Base-by-base conservation (phyloP, 2,888 invertebrate genomes). In the Parascotia fuliginaria region DNA sequence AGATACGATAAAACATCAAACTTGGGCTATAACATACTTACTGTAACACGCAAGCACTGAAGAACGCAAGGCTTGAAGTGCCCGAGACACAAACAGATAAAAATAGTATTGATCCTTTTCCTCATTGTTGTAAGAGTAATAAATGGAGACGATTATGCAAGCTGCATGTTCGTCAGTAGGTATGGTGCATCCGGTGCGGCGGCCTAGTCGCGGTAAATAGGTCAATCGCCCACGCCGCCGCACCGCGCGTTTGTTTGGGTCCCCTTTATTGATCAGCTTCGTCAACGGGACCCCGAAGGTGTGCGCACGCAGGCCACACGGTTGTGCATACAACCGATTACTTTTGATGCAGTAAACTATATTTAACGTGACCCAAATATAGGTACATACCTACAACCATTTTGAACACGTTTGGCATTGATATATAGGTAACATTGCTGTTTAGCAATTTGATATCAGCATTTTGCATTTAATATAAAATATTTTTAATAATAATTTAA, bases 161-260 rank as follows among this genome's bases (percentile, higher is more conserved):
- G 55, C 55, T 67, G 60, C 56, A 68, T 40, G 52, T 60, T 61
- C 50, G 54, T 52, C 56, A 49, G 53, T 62, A 70, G 60, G 50
- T 58, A 57, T 64, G 60, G 64, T 70, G 73, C 70, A 77, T 68
- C 71, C 67, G 70, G 58, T 61, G 66, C 66, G 68, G 72, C 55
- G 71, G 71, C 55, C 54, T 73, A 66, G 61, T 61, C 57, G 61
- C 61, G 61, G 71, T 77, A 84, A 85, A 83, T 90, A 82, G 90
- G 90, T 89, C 89, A 90, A 70, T 83, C 79, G 88, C 85, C 83
- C 86, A 85, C 78, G 78, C 73, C 61, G 73, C 78, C 73, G 77
- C 81, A 69, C 71, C 77, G 77, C 77, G 70, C 74, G 83, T 86
- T 89, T 90, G 90, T 91, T 91, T 91, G 90, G 91, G 90, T 91